phyloP scores from a whole-genome alignment of 2,797 vertebrate species.

The Meda fulgida region DNA sequence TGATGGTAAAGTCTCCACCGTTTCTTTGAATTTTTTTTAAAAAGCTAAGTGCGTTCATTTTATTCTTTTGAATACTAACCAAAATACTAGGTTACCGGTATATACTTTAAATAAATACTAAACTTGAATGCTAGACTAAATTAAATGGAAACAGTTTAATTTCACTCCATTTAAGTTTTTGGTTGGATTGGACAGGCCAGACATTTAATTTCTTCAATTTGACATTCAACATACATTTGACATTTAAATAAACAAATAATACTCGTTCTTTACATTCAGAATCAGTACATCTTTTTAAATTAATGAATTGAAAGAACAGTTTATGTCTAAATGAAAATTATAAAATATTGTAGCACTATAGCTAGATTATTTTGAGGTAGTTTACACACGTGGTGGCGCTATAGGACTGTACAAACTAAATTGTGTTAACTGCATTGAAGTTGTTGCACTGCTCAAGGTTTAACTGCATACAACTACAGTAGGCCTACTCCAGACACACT shows the following conservation, averaged over 20 bases:
- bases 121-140: not conserved
- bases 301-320: not conserved
- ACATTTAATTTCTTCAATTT: not conserved
- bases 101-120: too few relatives aligned
- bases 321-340: not conserved
- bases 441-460: not conserved
- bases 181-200: not conserved
- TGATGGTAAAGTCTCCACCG: not conserved
- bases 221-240: not conserved
- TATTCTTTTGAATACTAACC: not conserved
- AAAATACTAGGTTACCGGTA: too few relatives aligned
- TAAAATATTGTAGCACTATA: not conserved
- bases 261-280: not conserved
- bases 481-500: not conserved
- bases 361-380: not conserved
- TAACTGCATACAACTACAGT: not conserved
- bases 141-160: not conserved
- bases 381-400: conserved; percentile 42
- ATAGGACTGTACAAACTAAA: not conserved
- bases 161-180: not conserved
- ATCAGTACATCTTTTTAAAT: not conserved
- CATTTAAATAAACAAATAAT: not conserved
- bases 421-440: not conserved
- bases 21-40: not conserved
- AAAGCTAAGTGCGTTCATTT: not conserved